Conservation (phyloP, 2,888 invertebrate species). For the Imbricaverruca yamaguchii region DNA sequence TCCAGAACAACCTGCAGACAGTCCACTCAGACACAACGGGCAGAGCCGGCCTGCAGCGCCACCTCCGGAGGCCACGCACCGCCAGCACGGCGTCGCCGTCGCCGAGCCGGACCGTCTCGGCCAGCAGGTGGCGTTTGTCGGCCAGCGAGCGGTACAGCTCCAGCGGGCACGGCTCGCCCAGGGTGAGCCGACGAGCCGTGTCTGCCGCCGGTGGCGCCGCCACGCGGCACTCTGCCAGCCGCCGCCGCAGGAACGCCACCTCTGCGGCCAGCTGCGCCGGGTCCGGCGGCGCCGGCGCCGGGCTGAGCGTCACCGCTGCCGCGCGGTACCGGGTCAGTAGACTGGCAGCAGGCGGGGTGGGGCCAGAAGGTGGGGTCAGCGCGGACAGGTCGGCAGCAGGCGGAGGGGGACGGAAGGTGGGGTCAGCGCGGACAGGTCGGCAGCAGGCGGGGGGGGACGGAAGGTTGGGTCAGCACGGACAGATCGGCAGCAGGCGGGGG, state of each 20-base stretch:
- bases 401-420: too few species aligned
- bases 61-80: not conserved
- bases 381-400: too few species aligned
- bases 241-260: constrained; percentile 7
- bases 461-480: too few species aligned
- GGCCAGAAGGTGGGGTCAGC: too few species aligned
- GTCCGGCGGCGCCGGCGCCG: not conserved
- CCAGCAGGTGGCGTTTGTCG: constrained; percentile 23
- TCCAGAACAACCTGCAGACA: too few species aligned
- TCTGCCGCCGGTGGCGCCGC: constrained; percentile 7
- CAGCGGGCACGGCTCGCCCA: constrained; percentile 23
- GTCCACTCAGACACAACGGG: too few species aligned
- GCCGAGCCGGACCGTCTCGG: constrained; percentile 21
- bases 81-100: constrained; percentile 25
- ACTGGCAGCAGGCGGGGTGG: too few species aligned
- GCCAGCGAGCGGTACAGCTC: constrained; percentile 26
- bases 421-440: too few species aligned
- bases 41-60: too few species aligned
- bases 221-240: not conserved
- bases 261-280: not conserved
- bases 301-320: not conserved
- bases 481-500: too few species aligned
- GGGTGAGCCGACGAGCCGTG: not conserved
- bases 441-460: too few species aligned
- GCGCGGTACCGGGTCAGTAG: too few species aligned